Conservation (phyloP, 2,888 invertebrate species). For the Crepidodera aurea region DNA sequence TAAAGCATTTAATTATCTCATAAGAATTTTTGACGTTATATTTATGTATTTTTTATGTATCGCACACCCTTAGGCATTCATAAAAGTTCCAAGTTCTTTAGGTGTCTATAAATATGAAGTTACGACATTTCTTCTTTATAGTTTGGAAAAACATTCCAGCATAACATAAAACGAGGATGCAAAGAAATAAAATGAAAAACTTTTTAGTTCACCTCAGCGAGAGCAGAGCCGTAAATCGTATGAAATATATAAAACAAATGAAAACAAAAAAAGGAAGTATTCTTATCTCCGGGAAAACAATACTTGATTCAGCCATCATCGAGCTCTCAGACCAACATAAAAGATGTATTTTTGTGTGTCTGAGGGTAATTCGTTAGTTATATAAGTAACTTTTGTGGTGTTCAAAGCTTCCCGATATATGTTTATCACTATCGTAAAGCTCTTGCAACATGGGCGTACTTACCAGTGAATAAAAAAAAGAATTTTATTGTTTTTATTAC, state of each 20-base stretch:
- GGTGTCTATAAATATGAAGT: constrained; percentile 13
- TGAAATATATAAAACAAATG: constrained; percentile 18
- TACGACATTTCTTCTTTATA: constrained; percentile 14
- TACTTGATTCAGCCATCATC: constrained; percentile 23
- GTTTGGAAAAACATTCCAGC: constrained; percentile 14
- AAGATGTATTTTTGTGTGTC: constrained; percentile 26
- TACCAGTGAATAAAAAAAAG: too few species aligned
- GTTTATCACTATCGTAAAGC: constrained; percentile 33
- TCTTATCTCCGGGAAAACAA: constrained; percentile 19
- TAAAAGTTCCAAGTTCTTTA: constrained; percentile 3
- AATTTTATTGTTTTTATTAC: too few species aligned
- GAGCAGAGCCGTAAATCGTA: constrained; percentile 18
- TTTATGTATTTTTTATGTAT: constrained; percentile 15
- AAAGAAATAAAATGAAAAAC: constrained; percentile 17
- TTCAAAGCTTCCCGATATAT: constrained; percentile 27
- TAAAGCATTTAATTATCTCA: background rate
- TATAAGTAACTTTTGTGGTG: constrained; percentile 21
- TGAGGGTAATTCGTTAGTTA: constrained; percentile 27
- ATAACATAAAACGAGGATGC: constrained; percentile 5
- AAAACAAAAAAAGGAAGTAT: constrained; percentile 19
- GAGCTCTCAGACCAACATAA: constrained; percentile 30
- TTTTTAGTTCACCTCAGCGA: constrained; percentile 21
- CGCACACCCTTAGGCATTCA: constrained; percentile 9
- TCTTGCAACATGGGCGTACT: constrained; percentile 2
- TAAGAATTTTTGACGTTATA: background rate